Percentiles rank a stretch among this genome's conserved stretches.
phyloP scores from a whole-genome alignment of 2,113 vertebrate genomes.

The Amphiprion ocellaris region DNA sequence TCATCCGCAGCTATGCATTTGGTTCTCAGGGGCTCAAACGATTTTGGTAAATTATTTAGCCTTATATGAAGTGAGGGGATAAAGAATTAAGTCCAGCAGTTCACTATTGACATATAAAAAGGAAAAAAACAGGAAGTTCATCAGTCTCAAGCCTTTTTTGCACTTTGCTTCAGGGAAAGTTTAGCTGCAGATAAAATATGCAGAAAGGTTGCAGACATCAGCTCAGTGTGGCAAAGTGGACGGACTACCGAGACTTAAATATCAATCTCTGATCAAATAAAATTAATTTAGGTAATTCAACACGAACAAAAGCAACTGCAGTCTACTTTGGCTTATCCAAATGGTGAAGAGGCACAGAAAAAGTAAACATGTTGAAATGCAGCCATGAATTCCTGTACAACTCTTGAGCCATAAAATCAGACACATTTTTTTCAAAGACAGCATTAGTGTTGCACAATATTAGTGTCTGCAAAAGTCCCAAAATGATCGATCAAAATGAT shows the following conservation, averaged over 20 bases:
- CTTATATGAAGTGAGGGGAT: conserved; percentile 35
- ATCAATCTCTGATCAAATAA: conserved; percentile 66
- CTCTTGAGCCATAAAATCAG: conserved; percentile 66
- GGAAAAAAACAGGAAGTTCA: conserved; percentile 60
- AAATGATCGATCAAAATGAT: conserved; percentile 65
- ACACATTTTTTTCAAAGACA: conserved; percentile 55
- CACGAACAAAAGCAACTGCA: conserved; percentile 76
- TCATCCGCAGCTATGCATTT: conserved; percentile 60
- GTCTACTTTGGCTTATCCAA: conserved; percentile 87
- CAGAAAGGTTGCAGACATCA: conserved; percentile 61
- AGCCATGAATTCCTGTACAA: conserved; percentile 75
- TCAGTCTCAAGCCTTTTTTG: conserved; percentile 44
- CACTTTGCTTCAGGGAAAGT: conserved; percentile 47
- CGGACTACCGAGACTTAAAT: conserved; percentile 75
- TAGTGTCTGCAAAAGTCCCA: conserved; percentile 68
- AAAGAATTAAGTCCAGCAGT: conserved; percentile 42
- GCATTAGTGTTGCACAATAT: conserved; percentile 67
- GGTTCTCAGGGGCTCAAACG: conserved; percentile 51
- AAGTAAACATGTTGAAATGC: conserved; percentile 74
- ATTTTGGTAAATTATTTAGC: conserved; percentile 67
- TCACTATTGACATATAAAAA: conserved; percentile 65
- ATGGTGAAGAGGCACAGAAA: conserved; percentile 83
- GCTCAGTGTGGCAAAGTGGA: conserved; percentile 75
- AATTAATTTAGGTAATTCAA: conserved; percentile 52
- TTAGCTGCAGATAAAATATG: conserved; percentile 56